phyloP scores from a whole-genome alignment of 2,113 vertebrate genomes.

The Cheirogaleus medius region DNA sequence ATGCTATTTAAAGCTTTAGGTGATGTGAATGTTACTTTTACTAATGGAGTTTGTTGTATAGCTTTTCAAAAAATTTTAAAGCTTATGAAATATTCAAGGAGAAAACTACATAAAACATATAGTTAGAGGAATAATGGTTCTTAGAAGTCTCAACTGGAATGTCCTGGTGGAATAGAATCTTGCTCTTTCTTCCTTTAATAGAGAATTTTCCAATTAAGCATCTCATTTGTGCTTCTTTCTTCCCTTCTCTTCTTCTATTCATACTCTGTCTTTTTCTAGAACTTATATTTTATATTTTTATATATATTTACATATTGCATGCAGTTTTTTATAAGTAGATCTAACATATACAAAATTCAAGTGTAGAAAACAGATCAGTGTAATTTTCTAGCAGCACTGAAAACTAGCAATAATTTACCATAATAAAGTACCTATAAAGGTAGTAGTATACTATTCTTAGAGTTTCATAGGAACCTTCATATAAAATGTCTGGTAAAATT shows the following conservation, averaged over 20 bases:
- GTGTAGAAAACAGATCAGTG: neutral
- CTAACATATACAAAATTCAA: neutral
- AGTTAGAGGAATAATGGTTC: neutral
- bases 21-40: neutral
- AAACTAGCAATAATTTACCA: neutral
- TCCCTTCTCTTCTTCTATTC: neutral
- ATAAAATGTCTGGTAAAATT: constrained; percentile 1
- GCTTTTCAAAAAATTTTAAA: neutral
- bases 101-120: neutral
- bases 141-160: neutral
- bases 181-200: neutral
- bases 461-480: neutral
- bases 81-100: neutral
- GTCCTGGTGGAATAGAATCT: neutral
- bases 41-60: neutral
- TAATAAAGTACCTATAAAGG: neutral
- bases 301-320: neutral
- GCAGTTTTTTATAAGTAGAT: neutral
- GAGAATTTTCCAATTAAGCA: neutral
- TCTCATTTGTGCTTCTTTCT: neutral
- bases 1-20: neutral
- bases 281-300: neutral
- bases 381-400: neutral
- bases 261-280: neutral
- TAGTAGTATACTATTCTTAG: neutral